phyloP scores from a whole-genome alignment of 2,797 vertebrate species.

The Lepidocolaptes lacrymiger region DNA sequence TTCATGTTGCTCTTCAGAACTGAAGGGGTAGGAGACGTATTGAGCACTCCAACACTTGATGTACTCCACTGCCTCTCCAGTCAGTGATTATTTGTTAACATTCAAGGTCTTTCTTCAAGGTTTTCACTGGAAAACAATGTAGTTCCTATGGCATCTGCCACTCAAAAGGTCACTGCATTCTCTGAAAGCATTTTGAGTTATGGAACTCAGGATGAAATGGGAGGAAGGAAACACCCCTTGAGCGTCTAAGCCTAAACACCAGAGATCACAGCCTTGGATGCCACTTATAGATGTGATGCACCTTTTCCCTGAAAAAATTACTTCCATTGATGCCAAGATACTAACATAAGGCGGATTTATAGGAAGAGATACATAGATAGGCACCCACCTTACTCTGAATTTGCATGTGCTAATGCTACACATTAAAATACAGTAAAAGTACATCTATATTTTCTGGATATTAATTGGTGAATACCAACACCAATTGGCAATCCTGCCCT shows the following conservation, averaged over 20 bases:
- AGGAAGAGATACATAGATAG: not conserved
- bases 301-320: not conserved
- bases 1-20: not conserved
- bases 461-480: not conserved
- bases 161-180: not conserved
- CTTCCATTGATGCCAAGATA: not conserved
- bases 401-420: not conserved
- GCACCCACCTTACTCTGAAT: not conserved
- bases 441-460: not conserved
- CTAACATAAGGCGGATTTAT: not conserved
- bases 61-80: not conserved
- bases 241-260: not conserved
- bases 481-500: not conserved
- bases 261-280: not conserved
- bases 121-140: not conserved
- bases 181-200: not conserved
- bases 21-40: not conserved
- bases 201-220: not conserved
- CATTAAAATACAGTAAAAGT: not conserved
- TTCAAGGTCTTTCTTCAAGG: conserved; percentile 8
- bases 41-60: not conserved
- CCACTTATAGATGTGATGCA: not conserved
- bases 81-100: not conserved
- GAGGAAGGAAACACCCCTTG: not conserved
- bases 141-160: not conserved